Base-by-base conservation (phyloP, 2,797 vertebrate species). In the Adrianichthys oophorus region DNA sequence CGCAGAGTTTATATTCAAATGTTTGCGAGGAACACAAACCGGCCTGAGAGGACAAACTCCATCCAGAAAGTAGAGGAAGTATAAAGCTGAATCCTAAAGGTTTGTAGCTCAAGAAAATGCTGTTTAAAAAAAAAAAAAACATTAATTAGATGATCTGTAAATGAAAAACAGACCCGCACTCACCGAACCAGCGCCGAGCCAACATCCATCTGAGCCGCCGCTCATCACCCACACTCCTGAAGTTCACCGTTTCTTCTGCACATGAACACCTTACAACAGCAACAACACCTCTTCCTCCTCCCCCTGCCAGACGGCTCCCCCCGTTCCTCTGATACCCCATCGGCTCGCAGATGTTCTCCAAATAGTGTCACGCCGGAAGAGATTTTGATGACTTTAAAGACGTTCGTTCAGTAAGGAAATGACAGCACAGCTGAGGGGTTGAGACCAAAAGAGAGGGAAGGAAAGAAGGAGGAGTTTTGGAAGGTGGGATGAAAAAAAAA, bases 261-360 rank as follows among this genome's bases (percentile, higher is more conserved):
- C 68, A 68, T 0, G 24, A 72, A 48, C 80, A 72, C 59, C 70
- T 78, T n/a, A 78, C 75, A 50, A 72, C 65, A 10, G 66, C 59
- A 1, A 15, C 59, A 7, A 16, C 49, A 37, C 52, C 15, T 14
- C 59, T 40, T 43, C 52, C 55, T 55, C 59, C 66, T 51, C 50
- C 63, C 47, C 40, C 59, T 1, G 49, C 7, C 43, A 65, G 52
- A 12, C 56, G 65, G 21, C 55, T 23, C 79, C 79, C 74, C 48
- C 67, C 1, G 19, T 37, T 61, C 74, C 65, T 78, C 70, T 72
- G 78, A 45, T 74, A 74, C 2, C 78, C 78, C 81, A 83, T 83
- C 58, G 4, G 7, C 51, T 23, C 63, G 4, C 1, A 19, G 8
- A 26, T 1, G 0, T 15, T 7, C 46, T 48, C 4, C 4, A 3